Conservation (phyloP, 2,113 vertebrate species). For the Clarias batrachus region DNA sequence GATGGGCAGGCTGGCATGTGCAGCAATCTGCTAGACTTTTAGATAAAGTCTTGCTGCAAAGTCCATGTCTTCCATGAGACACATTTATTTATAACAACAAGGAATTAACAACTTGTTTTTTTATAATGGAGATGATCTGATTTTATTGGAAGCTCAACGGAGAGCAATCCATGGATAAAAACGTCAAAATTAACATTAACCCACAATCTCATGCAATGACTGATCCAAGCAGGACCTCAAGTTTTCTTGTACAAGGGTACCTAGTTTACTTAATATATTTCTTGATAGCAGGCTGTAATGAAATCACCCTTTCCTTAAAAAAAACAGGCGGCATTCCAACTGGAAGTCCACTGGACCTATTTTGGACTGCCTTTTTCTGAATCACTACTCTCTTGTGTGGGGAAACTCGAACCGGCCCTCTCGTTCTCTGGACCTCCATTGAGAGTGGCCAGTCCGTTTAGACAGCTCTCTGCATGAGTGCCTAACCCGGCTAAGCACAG, state of each 20-base stretch:
- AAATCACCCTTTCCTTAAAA: constrained; percentile 47
- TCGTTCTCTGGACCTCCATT: constrained; percentile 55
- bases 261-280: neutral
- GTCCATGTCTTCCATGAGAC: neutral
- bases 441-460: constrained; percentile 47
- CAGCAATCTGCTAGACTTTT: constrained; percentile 8
- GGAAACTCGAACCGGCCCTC: constrained; percentile 53
- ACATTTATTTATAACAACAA: constrained; percentile 12
- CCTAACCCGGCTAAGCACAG: constrained; percentile 42
- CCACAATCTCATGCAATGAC: neutral
- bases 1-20: constrained; percentile 34
- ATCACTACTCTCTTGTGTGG: constrained; percentile 65
- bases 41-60: neutral
- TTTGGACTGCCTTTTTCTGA: constrained; percentile 52
- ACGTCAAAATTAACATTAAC: neutral
- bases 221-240: neutral
- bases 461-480: constrained; percentile 57
- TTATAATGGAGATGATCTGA: neutral
- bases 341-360: constrained; percentile 53
- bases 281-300: constrained; percentile 39
- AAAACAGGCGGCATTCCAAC: constrained; percentile 38
- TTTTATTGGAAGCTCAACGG: neutral
- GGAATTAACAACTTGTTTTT: neutral
- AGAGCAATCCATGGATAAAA: neutral
- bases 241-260: neutral